phyloP scores from a whole-genome alignment of 2,797 vertebrate genomes.

The Hapalemur alaotrensis region DNA sequence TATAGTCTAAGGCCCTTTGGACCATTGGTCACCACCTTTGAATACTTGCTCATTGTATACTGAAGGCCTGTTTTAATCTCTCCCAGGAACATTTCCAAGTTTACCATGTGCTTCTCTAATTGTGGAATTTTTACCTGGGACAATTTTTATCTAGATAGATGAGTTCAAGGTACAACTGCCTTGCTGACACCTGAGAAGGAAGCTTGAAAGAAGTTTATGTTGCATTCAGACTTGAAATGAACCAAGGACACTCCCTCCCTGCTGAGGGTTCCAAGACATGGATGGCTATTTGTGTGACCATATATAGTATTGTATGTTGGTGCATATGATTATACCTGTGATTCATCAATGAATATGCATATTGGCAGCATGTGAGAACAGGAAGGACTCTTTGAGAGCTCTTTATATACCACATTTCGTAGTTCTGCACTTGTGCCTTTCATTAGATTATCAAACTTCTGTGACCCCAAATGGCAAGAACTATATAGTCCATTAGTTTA shows the following conservation, averaged over 20 bases:
- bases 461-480: not conserved
- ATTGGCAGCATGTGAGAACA: not conserved
- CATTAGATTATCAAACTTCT: not conserved
- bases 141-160: constrained; percentile 39
- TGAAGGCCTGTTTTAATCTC: not conserved
- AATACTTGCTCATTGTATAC: constrained; percentile 18
- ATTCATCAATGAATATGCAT: constrained; percentile 16
- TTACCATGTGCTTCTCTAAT: not conserved
- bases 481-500: not conserved
- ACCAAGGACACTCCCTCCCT: not conserved
- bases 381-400: not conserved
- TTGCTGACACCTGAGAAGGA: constrained; percentile 12
- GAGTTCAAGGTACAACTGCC: constrained; percentile 35
- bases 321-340: not conserved
- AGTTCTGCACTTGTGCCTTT: not conserved
- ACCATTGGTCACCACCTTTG: not conserved
- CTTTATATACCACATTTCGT: not conserved
- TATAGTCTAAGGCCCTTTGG: not conserved
- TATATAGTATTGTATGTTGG: not conserved
- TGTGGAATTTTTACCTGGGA: not conserved
- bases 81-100: constrained; percentile 9
- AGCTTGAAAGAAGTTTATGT: not conserved
- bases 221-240: not conserved
- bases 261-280: not conserved
- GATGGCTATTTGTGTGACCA: not conserved